Evolutionary conservation across 2,113 vertebrate genomes (phyloP).

Genomic region (Acanthisitta chloris): DNA sequence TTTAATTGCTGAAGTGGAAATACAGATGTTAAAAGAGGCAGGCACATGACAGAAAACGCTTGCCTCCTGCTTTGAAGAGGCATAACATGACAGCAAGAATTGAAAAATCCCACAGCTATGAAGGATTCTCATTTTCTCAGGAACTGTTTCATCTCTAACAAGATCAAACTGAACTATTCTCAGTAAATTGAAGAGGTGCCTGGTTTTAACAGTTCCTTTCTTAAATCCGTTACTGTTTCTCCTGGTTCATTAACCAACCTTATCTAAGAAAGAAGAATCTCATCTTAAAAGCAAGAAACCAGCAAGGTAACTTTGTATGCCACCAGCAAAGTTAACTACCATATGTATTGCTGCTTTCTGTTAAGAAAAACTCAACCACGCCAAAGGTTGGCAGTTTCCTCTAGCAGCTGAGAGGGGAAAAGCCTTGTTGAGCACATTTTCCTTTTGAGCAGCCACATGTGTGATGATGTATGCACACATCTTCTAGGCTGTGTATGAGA

Average conservation of each 20-base stretch:
- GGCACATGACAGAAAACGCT: neutral
- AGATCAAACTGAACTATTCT: neutral
- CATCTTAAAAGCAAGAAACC: neutral
- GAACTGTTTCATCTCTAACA: neutral
- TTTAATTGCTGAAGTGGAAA: neutral
- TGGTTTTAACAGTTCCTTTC: neutral
- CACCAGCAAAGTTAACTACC: neutral
- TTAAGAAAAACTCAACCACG: neutral
- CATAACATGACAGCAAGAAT: accelerated
- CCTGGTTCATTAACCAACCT: neutral
- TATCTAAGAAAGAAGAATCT: neutral
- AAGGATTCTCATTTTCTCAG: neutral
- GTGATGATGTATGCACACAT: neutral
- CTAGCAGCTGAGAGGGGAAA: neutral
- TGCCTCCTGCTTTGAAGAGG: neutral
- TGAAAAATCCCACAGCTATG: neutral
- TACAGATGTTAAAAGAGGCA: neutral
- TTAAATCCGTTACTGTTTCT: neutral
- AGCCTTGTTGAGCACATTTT: neutral
- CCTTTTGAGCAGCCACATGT: neutral
- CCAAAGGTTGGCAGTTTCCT: neutral
- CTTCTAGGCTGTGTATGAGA: neutral
- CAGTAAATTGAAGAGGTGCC: neutral
- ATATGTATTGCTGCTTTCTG: neutral
- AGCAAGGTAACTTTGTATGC: neutral